Conservation (phyloP, 1,140 invertebrate genomes). For the Zaprionus taronus region DNA sequence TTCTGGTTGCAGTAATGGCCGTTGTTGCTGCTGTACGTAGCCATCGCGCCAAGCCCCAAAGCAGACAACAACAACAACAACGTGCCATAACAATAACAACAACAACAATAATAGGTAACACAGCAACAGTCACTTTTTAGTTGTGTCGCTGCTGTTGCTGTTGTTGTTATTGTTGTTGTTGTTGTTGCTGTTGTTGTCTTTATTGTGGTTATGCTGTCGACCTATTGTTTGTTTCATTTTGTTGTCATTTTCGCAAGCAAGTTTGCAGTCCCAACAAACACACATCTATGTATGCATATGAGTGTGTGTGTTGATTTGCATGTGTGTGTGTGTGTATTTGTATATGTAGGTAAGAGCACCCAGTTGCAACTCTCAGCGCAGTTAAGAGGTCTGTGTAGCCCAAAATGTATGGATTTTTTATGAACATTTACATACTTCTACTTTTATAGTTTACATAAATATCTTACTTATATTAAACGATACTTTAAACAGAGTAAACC, state of each 20-base stretch:
- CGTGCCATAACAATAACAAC: conserved; percentile 35
- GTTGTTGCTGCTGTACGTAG: conserved; percentile 20
- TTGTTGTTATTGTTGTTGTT: conserved; percentile 17
- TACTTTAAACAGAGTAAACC: not conserved
- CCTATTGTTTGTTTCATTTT: conserved; percentile 71
- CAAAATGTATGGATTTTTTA: not conserved
- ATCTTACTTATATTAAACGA: not conserved
- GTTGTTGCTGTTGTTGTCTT: conserved; percentile 13
- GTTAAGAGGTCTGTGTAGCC: conserved; percentile 5
- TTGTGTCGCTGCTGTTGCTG: conserved; percentile 28
- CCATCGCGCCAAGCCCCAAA: conserved; percentile 66
- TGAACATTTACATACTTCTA: not conserved
- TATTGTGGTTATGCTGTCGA: conserved; percentile 56
- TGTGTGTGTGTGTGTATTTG: conserved; percentile 4
- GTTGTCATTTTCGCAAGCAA: conserved; percentile 69
- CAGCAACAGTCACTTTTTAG: conserved; percentile 58
- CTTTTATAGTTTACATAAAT: no score
- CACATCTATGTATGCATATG: conserved; percentile 1
- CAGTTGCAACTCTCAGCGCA: conserved; percentile 11
- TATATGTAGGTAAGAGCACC: conserved; percentile 23
- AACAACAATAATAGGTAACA: conserved; percentile 30
- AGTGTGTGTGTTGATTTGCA: not conserved
- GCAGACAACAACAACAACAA: conserved; percentile 49
- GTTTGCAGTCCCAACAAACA: conserved; percentile 49
- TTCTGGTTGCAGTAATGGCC: conserved; percentile 65